A percentile compares a stretch with the other conserved stretches of the same genome.
These are phyloP conservation scores for Parazoanthus swiftii DNA, from an alignment of 92 coral and sea anemone genomes.

Conservation along the genomic window DNA sequence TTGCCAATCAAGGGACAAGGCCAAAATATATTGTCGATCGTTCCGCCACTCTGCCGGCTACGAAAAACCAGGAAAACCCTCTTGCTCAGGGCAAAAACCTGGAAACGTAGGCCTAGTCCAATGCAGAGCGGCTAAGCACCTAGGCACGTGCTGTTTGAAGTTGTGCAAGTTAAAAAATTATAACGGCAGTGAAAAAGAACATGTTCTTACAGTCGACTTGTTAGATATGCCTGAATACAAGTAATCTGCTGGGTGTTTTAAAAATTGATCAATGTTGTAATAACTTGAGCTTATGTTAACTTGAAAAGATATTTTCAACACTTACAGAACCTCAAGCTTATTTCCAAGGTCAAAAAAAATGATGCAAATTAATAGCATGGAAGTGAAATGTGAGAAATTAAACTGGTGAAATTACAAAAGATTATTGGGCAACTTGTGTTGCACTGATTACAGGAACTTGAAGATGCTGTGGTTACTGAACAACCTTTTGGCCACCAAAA, in stretches of 20 bases:
- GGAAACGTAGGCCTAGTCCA: constrained; percentile 51
- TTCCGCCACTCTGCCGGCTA: constrained; percentile 36
- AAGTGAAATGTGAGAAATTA: background rate
- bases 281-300: background rate
- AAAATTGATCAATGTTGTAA: no score
- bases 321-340: background rate
- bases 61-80: constrained; percentile 50
- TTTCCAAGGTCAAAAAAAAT: background rate
- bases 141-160: constrained; percentile 37
- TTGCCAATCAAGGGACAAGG: background rate
- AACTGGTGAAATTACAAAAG: constrained; percentile 2
- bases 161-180: background rate
- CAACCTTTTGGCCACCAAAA: no score
- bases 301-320: background rate
- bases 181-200: background rate
- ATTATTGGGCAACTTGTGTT: background rate
- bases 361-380: background rate
- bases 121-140: constrained; percentile 46
- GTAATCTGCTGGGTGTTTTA: no score
- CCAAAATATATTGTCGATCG: background rate
- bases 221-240: no score
- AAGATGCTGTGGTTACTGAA: background rate
- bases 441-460: background rate
- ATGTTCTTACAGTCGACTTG: no score
- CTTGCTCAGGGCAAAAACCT: constrained; percentile 16